phyloP scores from a whole-genome alignment of 2,113 vertebrate genomes.

The Epinephelus fuscoguttatus region DNA sequence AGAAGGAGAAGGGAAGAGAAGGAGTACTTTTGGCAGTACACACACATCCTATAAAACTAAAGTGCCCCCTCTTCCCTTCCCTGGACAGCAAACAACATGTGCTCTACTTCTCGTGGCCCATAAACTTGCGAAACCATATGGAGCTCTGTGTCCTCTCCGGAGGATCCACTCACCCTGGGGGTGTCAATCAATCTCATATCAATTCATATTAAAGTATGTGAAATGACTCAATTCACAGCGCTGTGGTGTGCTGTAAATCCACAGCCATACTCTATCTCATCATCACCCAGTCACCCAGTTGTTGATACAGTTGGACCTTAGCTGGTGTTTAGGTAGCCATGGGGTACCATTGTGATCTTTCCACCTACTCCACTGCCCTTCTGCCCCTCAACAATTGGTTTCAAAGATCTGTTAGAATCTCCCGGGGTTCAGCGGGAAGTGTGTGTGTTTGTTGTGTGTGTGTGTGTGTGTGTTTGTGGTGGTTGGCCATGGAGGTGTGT shows the following conservation, averaged over 20 bases:
- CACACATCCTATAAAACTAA: conserved; percentile 67
- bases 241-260: conserved; percentile 17
- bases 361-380: conserved; percentile 60
- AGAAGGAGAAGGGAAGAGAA: conserved; percentile 62
- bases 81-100: conserved; percentile 62
- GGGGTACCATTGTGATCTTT: conserved; percentile 71
- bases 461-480: not conserved
- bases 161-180: conserved; percentile 14
- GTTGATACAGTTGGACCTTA: conserved; percentile 80
- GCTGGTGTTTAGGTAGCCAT: conserved; percentile 75
- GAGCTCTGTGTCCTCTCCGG: conserved; percentile 19
- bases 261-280: conserved; percentile 38
- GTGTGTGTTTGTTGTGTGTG: not conserved
- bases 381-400: conserved; percentile 54
- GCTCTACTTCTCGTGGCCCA: conserved; percentile 45
- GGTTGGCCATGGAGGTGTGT: conserved; percentile 15
- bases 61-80: conserved; percentile 49
- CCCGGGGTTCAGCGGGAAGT: conserved; percentile 32
- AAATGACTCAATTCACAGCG: conserved; percentile 1
- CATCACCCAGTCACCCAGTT: conserved; percentile 54
- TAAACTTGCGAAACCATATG: conserved; percentile 58
- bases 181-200: conserved; percentile 32
- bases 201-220: conserved; percentile 20
- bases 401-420: conserved; percentile 62
- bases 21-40: conserved; percentile 72